Percentiles rank a stretch among this genome's conserved stretches.
Conservation (phyloP, 2,888 invertebrate genomes). For the Cerceris rybyensis region DNA sequence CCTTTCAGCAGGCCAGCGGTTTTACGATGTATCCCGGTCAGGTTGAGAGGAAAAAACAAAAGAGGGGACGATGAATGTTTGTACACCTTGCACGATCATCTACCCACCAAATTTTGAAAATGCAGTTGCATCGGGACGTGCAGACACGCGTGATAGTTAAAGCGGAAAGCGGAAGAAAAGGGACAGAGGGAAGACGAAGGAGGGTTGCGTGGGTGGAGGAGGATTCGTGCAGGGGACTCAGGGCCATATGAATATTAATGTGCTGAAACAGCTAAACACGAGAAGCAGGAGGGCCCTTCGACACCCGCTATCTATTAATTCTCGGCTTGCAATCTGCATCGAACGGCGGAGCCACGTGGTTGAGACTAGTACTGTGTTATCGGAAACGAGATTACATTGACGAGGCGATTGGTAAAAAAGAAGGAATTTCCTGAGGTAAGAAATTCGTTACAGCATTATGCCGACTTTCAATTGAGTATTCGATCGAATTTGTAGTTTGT, state of each 20-base stretch:
- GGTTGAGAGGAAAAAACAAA: constrained; percentile 23
- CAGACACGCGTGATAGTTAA: constrained; percentile 24
- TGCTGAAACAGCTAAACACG: constrained; percentile 79
- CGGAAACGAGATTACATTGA: constrained; percentile 34
- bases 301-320: constrained; percentile 73
- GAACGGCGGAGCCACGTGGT: constrained; percentile 52
- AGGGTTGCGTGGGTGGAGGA: constrained; percentile 9
- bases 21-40: constrained; percentile 49
- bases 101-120: constrained; percentile 45
- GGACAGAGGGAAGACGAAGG: constrained; percentile 4
- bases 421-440: not conserved
- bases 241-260: constrained; percentile 79
- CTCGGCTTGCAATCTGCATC: constrained; percentile 68
- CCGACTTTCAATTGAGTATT: constrained; percentile 24
- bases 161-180: constrained; percentile 21
- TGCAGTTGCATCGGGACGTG: constrained; percentile 35
- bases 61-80: constrained; percentile 44
- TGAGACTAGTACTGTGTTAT: constrained; percentile 6
- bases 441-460: constrained; percentile 52
- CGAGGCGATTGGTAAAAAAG: constrained; percentile 15
- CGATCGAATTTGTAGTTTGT: constrained; percentile 40
- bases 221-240: constrained; percentile 24
- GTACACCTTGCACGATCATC: constrained; percentile 31
- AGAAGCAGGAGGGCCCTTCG: constrained; percentile 67
- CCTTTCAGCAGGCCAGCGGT: constrained; percentile 64